Base-by-base conservation (phyloP, 64 coral and sea anemone genomes). In the Stichodactyla helianthus region DNA sequence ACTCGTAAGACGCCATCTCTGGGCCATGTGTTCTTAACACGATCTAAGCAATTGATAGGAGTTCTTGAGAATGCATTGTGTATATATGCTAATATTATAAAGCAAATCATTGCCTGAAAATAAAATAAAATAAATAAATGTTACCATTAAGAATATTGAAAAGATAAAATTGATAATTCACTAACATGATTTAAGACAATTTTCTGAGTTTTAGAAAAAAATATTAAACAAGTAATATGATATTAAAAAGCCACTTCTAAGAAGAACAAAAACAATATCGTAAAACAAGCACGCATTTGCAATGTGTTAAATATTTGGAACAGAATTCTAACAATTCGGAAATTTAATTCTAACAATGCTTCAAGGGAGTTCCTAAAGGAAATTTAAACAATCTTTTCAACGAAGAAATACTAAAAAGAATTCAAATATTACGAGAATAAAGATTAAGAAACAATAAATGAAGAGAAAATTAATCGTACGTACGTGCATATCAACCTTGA, bases 31-130 rank as follows among this genome's bases (percentile, higher is more conserved):
- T 94, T 86, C 61, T 98, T 94, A 13, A 98, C 87, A 77, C 90
- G 90, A 74, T 98, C 95, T 61, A 98, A 82, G 58, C 95, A 98
- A 80, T 94, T 89, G 86, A 98, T 98, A 53, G 95, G 95, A 58
- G 93, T 92, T n/a, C 92, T 93, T 82, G 95, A 94, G 84, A 98
- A 98, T 50, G 93, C 93, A 85, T 94, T 94, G 59, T 98, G 95
- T 53, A 98, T 98, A 59, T 98, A 98, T 5, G 89, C 93, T 58
- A 98, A 77, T 63, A 98, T 94, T 59, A 94, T 79, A 87, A 98
- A 98, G 58, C 89, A 98, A 35, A 87, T 91, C 27, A 98, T 79
- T 70, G 95, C 95, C 95, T 98, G 74, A 53, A 88, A 89, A 71
- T 50, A 8, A 83, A 84, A 70, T 2, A 85, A 94, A 27, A 74